These are phyloP conservation scores for Abramis brama DNA, from an alignment of 2,113 vertebrate species.

Conservation along the genomic window DNA sequence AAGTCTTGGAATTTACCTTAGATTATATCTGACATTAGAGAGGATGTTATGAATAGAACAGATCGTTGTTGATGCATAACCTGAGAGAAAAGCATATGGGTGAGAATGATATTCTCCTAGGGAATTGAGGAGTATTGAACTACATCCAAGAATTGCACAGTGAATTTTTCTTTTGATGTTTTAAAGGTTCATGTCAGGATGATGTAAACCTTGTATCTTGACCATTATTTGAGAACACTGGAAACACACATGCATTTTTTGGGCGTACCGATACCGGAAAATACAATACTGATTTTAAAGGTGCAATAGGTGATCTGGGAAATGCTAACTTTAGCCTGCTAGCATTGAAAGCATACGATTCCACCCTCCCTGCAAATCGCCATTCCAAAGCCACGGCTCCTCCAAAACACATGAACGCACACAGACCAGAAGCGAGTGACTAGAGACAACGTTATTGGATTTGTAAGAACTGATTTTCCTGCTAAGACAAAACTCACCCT, in stretches of 20 bases:
- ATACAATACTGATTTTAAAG: too few species aligned
- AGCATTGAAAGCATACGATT: too few species aligned
- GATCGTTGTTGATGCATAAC: constrained; percentile 24
- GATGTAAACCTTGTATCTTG: constrained; percentile 3
- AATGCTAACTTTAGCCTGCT: too few species aligned
- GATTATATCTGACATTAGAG: constrained; percentile 28
- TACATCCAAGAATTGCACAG: constrained; percentile 7
- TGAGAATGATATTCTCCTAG: not conserved
- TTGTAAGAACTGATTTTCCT: too few species aligned
- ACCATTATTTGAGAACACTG: not conserved
- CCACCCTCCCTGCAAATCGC: too few species aligned
- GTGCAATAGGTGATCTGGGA: too few species aligned
- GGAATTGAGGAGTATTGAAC: constrained; percentile 6
- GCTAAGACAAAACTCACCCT: too few species aligned
- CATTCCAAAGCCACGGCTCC: too few species aligned
- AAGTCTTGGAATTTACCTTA: constrained; percentile 34
- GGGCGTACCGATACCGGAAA: too few species aligned
- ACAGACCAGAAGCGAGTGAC: too few species aligned
- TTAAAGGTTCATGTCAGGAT: constrained; percentile 20
- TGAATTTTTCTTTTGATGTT: constrained; percentile 5
- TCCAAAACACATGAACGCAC: too few species aligned
- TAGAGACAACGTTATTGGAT: too few species aligned
- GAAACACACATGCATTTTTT: not conserved
- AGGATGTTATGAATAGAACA: not conserved
- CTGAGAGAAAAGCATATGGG: constrained; percentile 17